These are phyloP conservation scores for Chrysomallon squamiferum DNA, from an alignment of 1,140 invertebrate species.

Conservation along the genomic window DNA sequence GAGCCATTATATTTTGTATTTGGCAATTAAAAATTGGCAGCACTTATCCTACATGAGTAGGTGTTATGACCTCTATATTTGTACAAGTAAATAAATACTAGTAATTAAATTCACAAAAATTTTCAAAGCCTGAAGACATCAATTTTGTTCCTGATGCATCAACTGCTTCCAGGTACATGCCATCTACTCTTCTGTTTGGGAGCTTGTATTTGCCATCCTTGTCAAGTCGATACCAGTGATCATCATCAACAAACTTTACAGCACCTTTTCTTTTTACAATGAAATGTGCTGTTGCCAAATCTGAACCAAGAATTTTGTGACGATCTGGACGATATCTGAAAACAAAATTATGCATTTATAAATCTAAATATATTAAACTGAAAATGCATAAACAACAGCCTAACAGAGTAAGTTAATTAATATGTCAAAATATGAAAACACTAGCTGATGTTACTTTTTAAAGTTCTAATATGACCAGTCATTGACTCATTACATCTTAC, in stretches of 20 bases:
- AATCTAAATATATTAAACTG: too few species aligned
- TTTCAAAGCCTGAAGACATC: conserved; percentile 76
- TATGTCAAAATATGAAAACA: too few species aligned
- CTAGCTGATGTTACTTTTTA: too few species aligned
- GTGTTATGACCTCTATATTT: too few species aligned
- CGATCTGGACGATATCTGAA: conserved; percentile 63
- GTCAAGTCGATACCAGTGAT: conserved; percentile 60
- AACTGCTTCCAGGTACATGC: conserved; percentile 72
- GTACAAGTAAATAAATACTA: too few species aligned
- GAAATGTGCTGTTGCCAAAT: conserved; percentile 80
- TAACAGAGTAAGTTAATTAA: too few species aligned
- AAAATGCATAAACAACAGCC: too few species aligned
- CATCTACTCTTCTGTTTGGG: conserved; percentile 67
- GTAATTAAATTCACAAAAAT: conserved; percentile 68
- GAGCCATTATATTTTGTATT: too few species aligned
- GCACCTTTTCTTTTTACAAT: conserved; percentile 72
- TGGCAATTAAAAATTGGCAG: too few species aligned
- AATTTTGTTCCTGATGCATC: conserved; percentile 72
- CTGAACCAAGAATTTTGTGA: conserved; percentile 67
- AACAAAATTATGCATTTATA: neutral
- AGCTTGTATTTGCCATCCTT: conserved; percentile 63
- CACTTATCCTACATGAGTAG: too few species aligned
- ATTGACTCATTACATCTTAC: too few species aligned
- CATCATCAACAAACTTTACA: conserved; percentile 71
- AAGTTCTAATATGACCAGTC: too few species aligned